These are phyloP conservation scores for Valencia hispanica DNA, from an alignment of 2,797 vertebrate species.

Conservation along the genomic window DNA sequence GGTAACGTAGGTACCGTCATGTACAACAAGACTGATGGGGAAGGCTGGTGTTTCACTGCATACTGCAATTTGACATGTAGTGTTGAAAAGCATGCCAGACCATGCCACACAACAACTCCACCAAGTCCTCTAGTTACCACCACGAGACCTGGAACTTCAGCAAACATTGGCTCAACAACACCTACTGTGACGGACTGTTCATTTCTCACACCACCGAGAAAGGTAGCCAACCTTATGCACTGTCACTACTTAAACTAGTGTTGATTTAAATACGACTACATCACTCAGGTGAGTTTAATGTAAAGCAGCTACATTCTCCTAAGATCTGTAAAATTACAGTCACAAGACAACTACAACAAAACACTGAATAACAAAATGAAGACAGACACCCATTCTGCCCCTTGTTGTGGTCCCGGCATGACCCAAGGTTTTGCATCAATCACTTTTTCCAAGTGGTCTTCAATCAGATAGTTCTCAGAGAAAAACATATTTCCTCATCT, in stretches of 20 bases:
- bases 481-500: background rate
- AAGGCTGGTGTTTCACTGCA: slow-evolving; percentile 75
- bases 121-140: slow-evolving; percentile 14
- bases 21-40: slow-evolving; percentile 74
- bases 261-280: background rate
- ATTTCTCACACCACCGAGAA: slow-evolving; percentile 67
- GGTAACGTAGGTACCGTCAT: slow-evolving; percentile 69
- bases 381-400: background rate
- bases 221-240: slow-evolving; percentile 64
- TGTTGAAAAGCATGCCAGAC: slow-evolving; percentile 49
- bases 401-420: too few relatives aligned
- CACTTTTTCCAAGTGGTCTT: background rate
- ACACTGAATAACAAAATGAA: background rate
- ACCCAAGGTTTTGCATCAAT: background rate
- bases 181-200: background rate
- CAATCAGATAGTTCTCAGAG: background rate
- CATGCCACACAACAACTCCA: slow-evolving; percentile 51
- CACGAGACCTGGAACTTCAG: background rate
- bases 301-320: background rate
- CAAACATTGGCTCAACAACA: slow-evolving; percentile 1
- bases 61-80: slow-evolving; percentile 73
- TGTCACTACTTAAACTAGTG: background rate
- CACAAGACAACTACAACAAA: background rate
- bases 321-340: background rate
- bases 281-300: background rate